Evolutionary conservation across 2,888 invertebrate genomes (phyloP).

Genomic region (Brassicogethes aeneus): DNA sequence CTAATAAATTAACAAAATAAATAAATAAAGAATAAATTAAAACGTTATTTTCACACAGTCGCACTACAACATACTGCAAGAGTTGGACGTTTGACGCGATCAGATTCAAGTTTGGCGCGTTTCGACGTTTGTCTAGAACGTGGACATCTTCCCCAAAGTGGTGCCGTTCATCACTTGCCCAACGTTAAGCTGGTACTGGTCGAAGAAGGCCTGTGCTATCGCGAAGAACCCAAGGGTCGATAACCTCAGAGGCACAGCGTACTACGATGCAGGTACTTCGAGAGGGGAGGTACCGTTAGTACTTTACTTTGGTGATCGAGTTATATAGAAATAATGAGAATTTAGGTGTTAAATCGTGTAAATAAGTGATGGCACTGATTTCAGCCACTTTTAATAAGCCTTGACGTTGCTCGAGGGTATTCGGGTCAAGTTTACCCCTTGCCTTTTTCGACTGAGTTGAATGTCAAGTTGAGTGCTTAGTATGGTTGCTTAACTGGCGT

Average conservation of each 20-base stretch:
- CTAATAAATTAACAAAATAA: constrained; percentile 14
- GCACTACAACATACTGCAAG: constrained; percentile 1
- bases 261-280: constrained; percentile 33
- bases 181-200: constrained; percentile 34
- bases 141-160: constrained; percentile 33
- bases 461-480: neutral
- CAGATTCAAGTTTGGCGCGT: neutral
- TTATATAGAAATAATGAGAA: constrained; percentile 29
- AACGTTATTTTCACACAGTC: neutral
- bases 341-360: constrained; percentile 20
- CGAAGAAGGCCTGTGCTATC: constrained; percentile 34
- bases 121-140: constrained; percentile 11
- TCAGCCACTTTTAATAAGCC: too few species aligned
- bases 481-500: neutral
- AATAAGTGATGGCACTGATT: constrained; percentile 2
- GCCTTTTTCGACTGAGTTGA: too few species aligned
- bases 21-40: neutral
- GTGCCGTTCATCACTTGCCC: constrained; percentile 32
- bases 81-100: neutral
- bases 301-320: constrained; percentile 36
- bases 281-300: constrained; percentile 38
- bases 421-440: neutral
- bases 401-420: too few species aligned
- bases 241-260: constrained; percentile 25
- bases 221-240: constrained; percentile 34